A percentile compares a stretch with the other conserved stretches of the same genome.
phyloP scores from a whole-genome alignment of 2,797 vertebrate genomes.

The Sebastes variabilis region DNA sequence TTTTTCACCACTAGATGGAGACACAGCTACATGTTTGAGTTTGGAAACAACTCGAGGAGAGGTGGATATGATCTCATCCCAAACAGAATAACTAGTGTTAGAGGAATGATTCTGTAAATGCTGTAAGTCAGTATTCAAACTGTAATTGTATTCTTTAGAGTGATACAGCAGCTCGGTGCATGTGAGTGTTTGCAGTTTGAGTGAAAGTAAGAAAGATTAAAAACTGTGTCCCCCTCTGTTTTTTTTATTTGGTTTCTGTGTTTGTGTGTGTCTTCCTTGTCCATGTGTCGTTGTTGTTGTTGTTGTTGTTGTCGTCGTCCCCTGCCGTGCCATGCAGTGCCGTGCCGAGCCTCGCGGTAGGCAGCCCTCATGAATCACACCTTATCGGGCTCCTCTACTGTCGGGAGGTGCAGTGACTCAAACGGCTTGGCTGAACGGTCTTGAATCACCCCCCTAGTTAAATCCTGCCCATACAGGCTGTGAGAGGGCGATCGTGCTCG shows the following conservation, averaged over 20 bases:
- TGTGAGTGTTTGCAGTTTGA: not conserved
- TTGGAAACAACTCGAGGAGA: not conserved
- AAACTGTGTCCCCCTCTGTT: not conserved
- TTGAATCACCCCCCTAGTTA: slow-evolving; percentile 62
- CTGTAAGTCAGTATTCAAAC: not conserved
- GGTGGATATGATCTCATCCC: slow-evolving; percentile 21
- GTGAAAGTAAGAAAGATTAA: not conserved
- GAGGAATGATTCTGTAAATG: not conserved
- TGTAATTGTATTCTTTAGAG: not conserved
- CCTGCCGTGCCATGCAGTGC: not conserved
- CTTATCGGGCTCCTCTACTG: slow-evolving; percentile 47
- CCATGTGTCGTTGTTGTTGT: not conserved
- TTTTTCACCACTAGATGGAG: slow-evolving; percentile 71
- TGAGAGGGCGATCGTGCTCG: slow-evolving; percentile 18
- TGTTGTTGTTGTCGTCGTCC: not conserved
- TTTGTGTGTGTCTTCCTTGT: slow-evolving; percentile 8
- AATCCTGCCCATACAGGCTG: slow-evolving; percentile 39
- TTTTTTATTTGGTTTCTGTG: not conserved
- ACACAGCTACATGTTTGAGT: slow-evolving; percentile 33
- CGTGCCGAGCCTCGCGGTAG: slow-evolving; percentile 16
- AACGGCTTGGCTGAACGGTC: slow-evolving; percentile 42
- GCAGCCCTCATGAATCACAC: slow-evolving; percentile 62
- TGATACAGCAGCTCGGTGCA: not conserved
- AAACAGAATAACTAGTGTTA: not conserved
- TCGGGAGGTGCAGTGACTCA: slow-evolving; percentile 57